Evolutionary conservation across 2,113 vertebrate species (phyloP), one percentile per base, ranked within the genome.

Genomic region (Gallinago media): DNA sequence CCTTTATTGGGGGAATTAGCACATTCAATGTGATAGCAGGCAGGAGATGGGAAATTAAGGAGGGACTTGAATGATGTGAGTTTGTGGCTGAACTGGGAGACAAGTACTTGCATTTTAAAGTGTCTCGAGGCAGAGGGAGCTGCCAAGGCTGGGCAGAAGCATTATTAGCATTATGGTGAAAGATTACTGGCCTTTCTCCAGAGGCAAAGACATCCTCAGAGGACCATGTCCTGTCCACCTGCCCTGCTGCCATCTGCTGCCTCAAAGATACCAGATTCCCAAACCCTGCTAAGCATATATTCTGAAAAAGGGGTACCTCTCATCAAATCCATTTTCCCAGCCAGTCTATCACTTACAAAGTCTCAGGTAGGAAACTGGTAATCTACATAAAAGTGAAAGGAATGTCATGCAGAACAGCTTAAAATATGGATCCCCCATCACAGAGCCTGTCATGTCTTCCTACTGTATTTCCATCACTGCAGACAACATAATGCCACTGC

Each of bases 311-410:
- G 85, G 89, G 44, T 73, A 79, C 46, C 82, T 80, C 86, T 85
- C 65, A 88, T 93, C 91, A 81, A 72, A 96, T 74, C 62, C 31
- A 78, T 94, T 95, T 97, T 89, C 84, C 81, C 85, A 87, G 55
- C 89, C 68, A 91, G 61, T 96, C 89, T 94, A 85, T 96, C 89
- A 85, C 78, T 97, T 96, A 84, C 87, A 78, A 74, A 89, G 75
- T 92, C 95, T 94, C 82, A 42, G 88, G 47, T 38, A 95, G 94
- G 47, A 83, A 89, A 75, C 40, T 65, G 84, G 58, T 75, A 97
- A 97, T 96, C 93, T 96, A 87, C 92, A 97, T 96, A 93, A 97
- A 96, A 97, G 75, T 95, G 92, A 97, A 97, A 95, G 90, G 79
- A 75, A 88, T 91, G 92, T 96, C 92, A 96, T 85, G 92, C 59